Base-by-base conservation (phyloP, 1,140 invertebrate genomes). In the Dreissena rostriformis region DNA sequence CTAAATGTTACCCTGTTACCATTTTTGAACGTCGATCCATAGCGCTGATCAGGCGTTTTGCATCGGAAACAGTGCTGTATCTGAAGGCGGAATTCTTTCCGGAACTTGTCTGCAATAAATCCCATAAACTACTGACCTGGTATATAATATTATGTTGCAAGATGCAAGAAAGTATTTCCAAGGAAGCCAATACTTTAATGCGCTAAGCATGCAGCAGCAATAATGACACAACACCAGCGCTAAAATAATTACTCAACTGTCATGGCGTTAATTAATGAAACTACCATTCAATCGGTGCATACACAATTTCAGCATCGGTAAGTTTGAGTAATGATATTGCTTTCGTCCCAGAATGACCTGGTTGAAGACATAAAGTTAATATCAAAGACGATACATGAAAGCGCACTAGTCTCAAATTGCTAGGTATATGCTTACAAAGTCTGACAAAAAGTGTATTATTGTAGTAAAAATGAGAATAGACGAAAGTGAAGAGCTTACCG, bases 91-190 rank as follows among this genome's bases (percentile, higher is more conserved):
- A 61, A 61, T 61, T 19, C 11, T 24, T 61, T 61, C 57, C 57
- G 57, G 11, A 61, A 61, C 57, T 61, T 61, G 57, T 61, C 57
- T 61, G 57, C 17, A 61, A 61, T 61, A 24, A n/a, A n/a, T n/a
- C 12, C 53, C 12, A 14, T 57, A 57, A 14, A 57, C n/a, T 14
- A 14, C 53, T 57, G 19, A 57, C 12, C 12, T 14, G 12, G 53
- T 14, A n/a, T n/a, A n/a, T n/a, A n/a, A n/a, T n/a, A n/a, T n/a
- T n/a, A n/a, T n/a, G n/a, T n/a, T n/a, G n/a, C n/a, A n/a, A n/a
- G n/a, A n/a, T 57, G 19, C 53, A n/a, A n/a, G n/a, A n/a, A n/a
- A n/a, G n/a, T n/a, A n/a, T n/a, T n/a, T n/a, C n/a, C n/a, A n/a
- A n/a, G n/a, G n/a, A n/a, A n/a, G n/a, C n/a, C n/a, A n/a, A n/a